Conservation (phyloP, 64 coral and sea anemone genomes). For the Montipora foliosa region DNA sequence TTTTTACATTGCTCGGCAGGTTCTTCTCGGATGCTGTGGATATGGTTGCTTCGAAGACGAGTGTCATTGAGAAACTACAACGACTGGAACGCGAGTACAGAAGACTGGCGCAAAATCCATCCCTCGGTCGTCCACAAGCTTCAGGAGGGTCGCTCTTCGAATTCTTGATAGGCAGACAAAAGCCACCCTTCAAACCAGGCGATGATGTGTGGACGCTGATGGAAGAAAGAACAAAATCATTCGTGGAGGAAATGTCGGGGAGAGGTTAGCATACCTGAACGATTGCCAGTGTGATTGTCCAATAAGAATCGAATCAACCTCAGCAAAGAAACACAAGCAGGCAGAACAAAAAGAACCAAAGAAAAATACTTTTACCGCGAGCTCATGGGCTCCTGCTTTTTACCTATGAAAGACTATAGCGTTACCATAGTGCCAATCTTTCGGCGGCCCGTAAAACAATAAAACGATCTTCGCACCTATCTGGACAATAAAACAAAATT, state of each 20-base stretch:
- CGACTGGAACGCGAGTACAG: conserved; percentile 45
- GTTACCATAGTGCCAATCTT: no score
- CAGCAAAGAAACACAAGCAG: no score
- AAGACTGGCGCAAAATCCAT: not conserved
- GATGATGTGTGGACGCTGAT: conserved; percentile 88
- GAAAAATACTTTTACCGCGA: no score
- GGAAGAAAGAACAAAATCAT: conserved; percentile 70
- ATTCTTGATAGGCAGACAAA: not conserved
- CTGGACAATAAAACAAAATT: no score
- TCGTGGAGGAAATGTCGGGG: conserved; percentile 59
- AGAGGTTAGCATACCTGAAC: not conserved
- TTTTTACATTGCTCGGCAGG: conserved; percentile 15
- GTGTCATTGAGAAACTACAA: conserved; percentile 20
- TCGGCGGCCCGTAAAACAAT: no score
- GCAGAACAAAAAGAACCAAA: no score
- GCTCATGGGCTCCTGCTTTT: no score
- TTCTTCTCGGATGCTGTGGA: conserved; percentile 94
- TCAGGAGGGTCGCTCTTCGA: not conserved
- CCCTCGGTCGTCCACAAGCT: not conserved
- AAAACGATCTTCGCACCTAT: no score
- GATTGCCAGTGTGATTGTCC: not conserved
- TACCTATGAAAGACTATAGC: no score
- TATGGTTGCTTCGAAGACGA: conserved; percentile 70
- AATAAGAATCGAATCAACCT: not conserved
- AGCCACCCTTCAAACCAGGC: conserved; percentile 68